Conservation (phyloP, 1,140 invertebrate genomes). For the Drosophila orosa region DNA sequence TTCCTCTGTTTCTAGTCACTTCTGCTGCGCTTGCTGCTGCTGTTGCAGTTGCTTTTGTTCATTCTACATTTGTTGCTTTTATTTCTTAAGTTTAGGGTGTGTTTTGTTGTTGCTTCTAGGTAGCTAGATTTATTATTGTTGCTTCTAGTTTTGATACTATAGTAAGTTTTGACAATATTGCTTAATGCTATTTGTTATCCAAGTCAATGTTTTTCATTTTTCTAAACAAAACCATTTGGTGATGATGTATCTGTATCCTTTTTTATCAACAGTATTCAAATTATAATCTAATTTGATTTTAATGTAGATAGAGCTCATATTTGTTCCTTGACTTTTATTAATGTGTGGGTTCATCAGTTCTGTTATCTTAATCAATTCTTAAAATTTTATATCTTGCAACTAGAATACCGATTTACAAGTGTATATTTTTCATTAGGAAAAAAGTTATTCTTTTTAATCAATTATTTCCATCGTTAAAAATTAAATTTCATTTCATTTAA, state of each 20-base stretch:
- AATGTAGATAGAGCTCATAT: no score
- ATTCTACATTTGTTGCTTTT: slow-evolving; percentile 1
- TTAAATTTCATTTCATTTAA: no score
- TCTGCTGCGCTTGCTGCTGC: background rate
- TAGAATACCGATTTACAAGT: no score
- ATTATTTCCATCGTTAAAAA: no score
- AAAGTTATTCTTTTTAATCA: no score
- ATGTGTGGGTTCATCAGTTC: no score
- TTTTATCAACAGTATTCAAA: background rate
- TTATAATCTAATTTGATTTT: no score
- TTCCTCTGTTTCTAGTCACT: slow-evolving; percentile 6
- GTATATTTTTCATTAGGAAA: no score
- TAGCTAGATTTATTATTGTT: background rate
- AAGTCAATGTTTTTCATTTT: background rate
- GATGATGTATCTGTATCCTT: background rate
- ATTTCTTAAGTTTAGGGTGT: background rate
- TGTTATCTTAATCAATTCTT: no score
- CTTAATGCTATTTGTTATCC: background rate
- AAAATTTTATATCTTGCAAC: no score
- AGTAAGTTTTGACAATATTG: no score
- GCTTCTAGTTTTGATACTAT: background rate
- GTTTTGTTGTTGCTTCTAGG: background rate
- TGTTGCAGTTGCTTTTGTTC: background rate
- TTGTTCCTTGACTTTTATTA: no score
- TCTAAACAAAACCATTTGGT: background rate